Evolutionary conservation across 2,797 vertebrate species (phyloP).

Genomic region (Myiotriccus ornatus): DNA sequence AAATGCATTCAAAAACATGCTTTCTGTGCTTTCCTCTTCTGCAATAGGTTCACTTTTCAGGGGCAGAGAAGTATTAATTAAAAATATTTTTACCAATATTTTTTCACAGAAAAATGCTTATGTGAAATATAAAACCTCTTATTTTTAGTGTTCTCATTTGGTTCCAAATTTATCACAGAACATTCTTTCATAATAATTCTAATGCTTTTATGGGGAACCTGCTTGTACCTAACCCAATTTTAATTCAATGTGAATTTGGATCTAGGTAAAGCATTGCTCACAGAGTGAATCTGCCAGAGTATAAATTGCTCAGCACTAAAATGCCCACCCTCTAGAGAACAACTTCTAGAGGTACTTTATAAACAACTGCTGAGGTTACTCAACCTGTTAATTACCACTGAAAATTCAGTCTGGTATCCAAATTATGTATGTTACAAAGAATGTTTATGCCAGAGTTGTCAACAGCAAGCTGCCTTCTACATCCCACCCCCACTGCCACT

Average conservation of each 20-base stretch:
- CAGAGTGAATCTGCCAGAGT: background rate
- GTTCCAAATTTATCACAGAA: background rate
- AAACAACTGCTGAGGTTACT: slow-evolving; percentile 61
- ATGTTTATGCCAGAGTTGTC: slow-evolving; percentile 33
- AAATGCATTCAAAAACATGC: fast-evolving
- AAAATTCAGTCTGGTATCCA: slow-evolving; percentile 53
- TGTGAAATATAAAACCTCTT: background rate
- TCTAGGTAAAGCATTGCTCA: background rate
- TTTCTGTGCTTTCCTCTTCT: background rate
- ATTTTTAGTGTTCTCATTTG: background rate
- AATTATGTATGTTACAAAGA: slow-evolving; percentile 35
- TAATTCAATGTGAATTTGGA: background rate
- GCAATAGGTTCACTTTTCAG: background rate
- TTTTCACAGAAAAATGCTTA: background rate
- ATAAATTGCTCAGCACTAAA: slow-evolving; percentile 28
- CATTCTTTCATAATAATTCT: background rate
- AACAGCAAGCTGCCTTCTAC: slow-evolving; percentile 46
- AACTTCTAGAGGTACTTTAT: slow-evolving; percentile 48
- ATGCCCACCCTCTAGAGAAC: background rate
- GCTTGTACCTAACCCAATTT: background rate
- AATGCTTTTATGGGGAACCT: background rate
- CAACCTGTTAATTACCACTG: slow-evolving; percentile 36
- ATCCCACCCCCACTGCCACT: slow-evolving; percentile 1
- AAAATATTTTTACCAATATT: background rate
- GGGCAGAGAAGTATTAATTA: background rate